A percentile compares a stretch with the other conserved stretches of the same genome.
phyloP scores from a whole-genome alignment of 2,888 invertebrate genomes.

The Drosophila hawaiiensis region DNA sequence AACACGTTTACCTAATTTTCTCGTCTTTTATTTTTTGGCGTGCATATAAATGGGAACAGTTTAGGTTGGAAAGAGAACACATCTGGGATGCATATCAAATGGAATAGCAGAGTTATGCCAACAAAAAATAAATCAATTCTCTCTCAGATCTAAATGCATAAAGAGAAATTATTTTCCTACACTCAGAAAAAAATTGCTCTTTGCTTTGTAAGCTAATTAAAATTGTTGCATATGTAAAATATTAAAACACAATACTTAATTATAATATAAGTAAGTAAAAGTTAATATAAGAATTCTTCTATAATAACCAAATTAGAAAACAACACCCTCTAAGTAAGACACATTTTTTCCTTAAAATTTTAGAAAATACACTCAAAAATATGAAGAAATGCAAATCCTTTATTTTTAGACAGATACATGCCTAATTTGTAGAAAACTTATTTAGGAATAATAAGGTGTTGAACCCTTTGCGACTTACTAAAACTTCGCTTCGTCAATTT shows the following conservation, averaged over 20 bases:
- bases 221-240: neutral
- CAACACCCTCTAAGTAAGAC: neutral
- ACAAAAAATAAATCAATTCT: neutral
- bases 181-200: neutral
- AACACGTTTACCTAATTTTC: neutral
- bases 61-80: neutral
- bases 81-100: neutral
- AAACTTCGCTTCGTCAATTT: neutral
- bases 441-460: neutral
- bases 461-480: neutral
- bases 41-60: neutral
- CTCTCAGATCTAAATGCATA: neutral
- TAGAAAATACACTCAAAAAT: neutral
- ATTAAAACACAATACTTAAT: neutral
- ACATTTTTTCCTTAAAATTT: neutral
- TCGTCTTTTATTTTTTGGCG: neutral
- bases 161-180: neutral
- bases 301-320: neutral
- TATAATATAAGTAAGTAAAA: neutral
- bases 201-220: neutral
- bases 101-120: neutral
- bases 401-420: neutral
- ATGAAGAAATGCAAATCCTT: neutral
- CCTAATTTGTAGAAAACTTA: neutral
- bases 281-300: neutral